These are phyloP conservation scores for Folsomia manolachei DNA, from an alignment of 2,888 invertebrate genomes.

Conservation along the genomic window DNA sequence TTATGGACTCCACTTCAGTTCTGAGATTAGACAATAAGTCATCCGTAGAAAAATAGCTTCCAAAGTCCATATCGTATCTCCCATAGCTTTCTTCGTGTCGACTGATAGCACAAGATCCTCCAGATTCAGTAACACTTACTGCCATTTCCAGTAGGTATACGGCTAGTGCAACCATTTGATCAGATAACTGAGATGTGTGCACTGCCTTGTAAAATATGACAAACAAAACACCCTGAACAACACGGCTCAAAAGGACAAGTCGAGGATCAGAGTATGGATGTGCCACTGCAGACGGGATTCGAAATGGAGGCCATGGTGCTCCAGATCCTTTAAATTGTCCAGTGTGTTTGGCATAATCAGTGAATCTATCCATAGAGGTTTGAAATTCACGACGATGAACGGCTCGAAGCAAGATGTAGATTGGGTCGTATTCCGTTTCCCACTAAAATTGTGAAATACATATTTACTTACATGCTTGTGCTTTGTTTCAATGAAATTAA, in stretches of 20 bases:
- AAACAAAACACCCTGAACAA: slow-evolving; percentile 72
- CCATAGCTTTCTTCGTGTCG: slow-evolving; percentile 54
- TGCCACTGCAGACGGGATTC: slow-evolving; percentile 66
- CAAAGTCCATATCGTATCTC: slow-evolving; percentile 60
- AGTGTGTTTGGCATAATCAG: slow-evolving; percentile 67
- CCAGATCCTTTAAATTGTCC: slow-evolving; percentile 61
- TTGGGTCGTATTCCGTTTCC: slow-evolving; percentile 89
- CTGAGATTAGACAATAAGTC: slow-evolving; percentile 73
- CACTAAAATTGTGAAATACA: slow-evolving; percentile 57
- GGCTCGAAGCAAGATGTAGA: slow-evolving; percentile 84
- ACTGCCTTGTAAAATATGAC: slow-evolving; percentile 81
- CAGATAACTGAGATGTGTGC: slow-evolving; percentile 69
- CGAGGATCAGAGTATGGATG: slow-evolving; percentile 68
- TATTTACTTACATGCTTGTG: neutral
- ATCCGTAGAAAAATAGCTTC: slow-evolving; percentile 70
- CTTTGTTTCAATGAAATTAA: too few relatives aligned
- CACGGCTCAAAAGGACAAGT: slow-evolving; percentile 61
- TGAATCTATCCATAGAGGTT: slow-evolving; percentile 87
- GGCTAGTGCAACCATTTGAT: slow-evolving; percentile 82
- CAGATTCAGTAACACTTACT: slow-evolving; percentile 58
- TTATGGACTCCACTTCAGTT: slow-evolving; percentile 61
- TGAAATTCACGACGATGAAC: slow-evolving; percentile 92
- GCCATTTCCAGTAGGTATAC: slow-evolving; percentile 84
- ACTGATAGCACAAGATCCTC: slow-evolving; percentile 52
- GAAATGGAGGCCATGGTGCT: slow-evolving; percentile 77